Evolutionary conservation across 1,140 invertebrate genomes (phyloP).

Genomic region (Papilio xuthus): DNA sequence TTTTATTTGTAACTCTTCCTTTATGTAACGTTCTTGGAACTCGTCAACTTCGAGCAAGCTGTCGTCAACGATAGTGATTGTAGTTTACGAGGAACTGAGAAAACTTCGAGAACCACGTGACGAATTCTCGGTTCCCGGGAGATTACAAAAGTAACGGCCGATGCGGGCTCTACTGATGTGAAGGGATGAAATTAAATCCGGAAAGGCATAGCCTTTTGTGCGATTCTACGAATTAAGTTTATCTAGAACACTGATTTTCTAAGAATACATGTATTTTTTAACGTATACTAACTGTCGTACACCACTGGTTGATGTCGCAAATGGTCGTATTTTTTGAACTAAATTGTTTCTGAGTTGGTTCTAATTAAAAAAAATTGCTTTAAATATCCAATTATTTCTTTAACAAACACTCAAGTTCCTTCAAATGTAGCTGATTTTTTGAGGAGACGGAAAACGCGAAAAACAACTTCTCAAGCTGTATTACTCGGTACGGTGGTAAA

Average conservation of each 20-base stretch:
- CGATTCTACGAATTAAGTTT: not conserved
- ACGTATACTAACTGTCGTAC: too few relatives aligned
- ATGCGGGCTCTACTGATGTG: constrained; percentile 6
- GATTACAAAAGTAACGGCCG: constrained; percentile 19
- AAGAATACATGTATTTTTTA: not conserved
- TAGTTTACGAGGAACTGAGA: constrained; percentile 22
- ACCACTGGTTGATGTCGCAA: not conserved
- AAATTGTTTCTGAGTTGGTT: not conserved
- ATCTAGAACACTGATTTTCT: not conserved
- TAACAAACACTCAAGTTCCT: not conserved
- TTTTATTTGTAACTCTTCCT: not conserved
- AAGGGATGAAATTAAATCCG: constrained; percentile 18
- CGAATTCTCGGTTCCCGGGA: constrained; percentile 15
- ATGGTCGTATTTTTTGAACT: too few relatives aligned
- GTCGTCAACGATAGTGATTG: constrained; percentile 17
- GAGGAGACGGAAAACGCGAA: constrained; percentile 58
- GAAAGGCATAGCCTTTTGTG: not conserved
- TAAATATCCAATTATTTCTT: not conserved
- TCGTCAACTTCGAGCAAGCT: not conserved
- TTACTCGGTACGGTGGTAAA: constrained; percentile 53
- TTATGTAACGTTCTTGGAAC: not conserved
- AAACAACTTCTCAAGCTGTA: constrained; percentile 53
- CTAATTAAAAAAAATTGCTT: not conserved
- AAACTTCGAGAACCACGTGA: constrained; percentile 28
- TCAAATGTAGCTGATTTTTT: constrained; percentile 33